phyloP scores from a whole-genome alignment of 1,140 invertebrate species.

The Orchestia grillus region DNA sequence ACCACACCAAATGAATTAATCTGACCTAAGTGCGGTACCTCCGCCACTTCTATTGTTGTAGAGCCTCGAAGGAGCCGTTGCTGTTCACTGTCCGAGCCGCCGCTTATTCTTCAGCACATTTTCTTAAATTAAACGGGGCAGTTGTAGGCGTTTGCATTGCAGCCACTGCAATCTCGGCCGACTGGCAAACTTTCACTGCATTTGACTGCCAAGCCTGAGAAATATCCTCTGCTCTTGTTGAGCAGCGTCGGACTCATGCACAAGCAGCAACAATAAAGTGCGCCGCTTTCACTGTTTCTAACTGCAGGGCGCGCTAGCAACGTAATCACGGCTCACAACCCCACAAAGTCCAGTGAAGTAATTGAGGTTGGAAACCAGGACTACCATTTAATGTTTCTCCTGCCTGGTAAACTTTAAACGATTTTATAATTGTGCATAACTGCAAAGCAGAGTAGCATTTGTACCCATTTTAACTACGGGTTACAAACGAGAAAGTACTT shows the following conservation, averaged over 20 bases:
- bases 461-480: not conserved
- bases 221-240: not conserved
- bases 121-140: not conserved
- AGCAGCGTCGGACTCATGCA: not conserved
- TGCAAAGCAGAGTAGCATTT: not conserved
- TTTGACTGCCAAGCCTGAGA: slow-evolving; percentile 13
- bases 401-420: not conserved
- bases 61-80: not conserved
- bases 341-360: not conserved
- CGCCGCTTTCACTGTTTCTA: not conserved
- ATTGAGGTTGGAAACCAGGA: not conserved
- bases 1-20: slow-evolving; percentile 46
- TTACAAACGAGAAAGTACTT: not conserved
- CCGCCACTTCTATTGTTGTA: not conserved
- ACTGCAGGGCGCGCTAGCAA: not conserved
- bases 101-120: not conserved
- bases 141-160: slow-evolving; percentile 2
- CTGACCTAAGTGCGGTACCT: slow-evolving; percentile 11
- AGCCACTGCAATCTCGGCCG: slow-evolving; percentile 10
- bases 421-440: not conserved
- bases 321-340: not conserved
- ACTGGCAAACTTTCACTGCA: slow-evolving; percentile 3
- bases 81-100: not conserved
- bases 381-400: not conserved
- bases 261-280: not conserved